Evolutionary conservation across 2,888 invertebrate genomes (phyloP).

Genomic region (Deroplatys truncata): DNA sequence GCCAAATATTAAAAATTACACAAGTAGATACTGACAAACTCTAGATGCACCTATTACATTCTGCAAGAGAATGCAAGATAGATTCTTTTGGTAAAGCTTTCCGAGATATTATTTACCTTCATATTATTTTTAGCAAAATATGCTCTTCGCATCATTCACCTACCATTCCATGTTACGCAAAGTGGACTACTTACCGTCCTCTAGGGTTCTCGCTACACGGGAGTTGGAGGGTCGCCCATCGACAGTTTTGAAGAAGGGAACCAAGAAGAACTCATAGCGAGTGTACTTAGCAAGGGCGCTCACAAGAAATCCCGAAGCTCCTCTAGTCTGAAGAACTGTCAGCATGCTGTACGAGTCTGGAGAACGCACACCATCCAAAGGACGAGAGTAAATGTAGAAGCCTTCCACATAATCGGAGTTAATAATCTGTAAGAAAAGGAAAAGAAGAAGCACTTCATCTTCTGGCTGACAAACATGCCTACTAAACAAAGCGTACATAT

Average conservation of each 20-base stretch:
- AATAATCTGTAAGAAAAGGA: constrained; percentile 49
- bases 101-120: too few relatives aligned
- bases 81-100: too few relatives aligned
- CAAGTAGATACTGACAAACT: too few relatives aligned
- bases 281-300: constrained; percentile 78
- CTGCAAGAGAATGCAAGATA: too few relatives aligned
- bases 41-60: too few relatives aligned
- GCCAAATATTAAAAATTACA: too few relatives aligned
- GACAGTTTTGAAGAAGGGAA: constrained; percentile 84
- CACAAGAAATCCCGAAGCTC: constrained; percentile 72
- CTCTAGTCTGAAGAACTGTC: constrained; percentile 74
- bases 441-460: too few relatives aligned
- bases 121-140: too few relatives aligned
- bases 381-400: constrained; percentile 74
- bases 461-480: background rate
- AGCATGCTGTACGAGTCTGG: constrained; percentile 68
- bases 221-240: constrained; percentile 88
- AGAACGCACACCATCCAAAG: constrained; percentile 53
- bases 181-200: constrained; percentile 66
- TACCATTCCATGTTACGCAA: too few relatives aligned
- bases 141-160: too few relatives aligned
- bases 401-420: constrained; percentile 79
- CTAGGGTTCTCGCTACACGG: constrained; percentile 72
- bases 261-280: constrained; percentile 86
- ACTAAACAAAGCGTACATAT: background rate